Evolutionary conservation across 2,797 vertebrate species (phyloP).

Genomic region (Sebastes glaucus): DNA sequence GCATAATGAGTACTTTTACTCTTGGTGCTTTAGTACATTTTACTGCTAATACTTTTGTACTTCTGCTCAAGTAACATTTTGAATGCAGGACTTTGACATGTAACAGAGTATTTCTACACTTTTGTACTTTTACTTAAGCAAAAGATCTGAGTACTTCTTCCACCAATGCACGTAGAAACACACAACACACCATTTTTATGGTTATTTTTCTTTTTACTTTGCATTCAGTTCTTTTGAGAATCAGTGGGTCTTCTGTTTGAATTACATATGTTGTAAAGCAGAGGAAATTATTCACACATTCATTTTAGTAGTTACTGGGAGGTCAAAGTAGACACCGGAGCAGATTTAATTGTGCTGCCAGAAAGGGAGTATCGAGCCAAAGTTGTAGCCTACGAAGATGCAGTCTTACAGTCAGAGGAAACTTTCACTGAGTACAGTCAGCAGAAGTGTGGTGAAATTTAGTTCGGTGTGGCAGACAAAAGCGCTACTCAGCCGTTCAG

Average conservation of each 20-base stretch:
- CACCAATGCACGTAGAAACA: not conserved
- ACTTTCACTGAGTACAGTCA: not conserved
- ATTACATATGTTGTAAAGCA: not conserved
- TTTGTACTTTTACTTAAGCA: not conserved
- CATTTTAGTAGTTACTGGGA: not conserved
- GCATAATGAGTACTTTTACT: not conserved
- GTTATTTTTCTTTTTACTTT: accelerated
- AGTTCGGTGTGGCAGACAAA: not conserved
- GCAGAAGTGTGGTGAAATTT: not conserved
- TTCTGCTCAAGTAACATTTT: not conserved
- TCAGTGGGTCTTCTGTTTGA: not conserved
- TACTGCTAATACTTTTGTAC: not conserved
- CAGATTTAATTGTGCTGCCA: not conserved
- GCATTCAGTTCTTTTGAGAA: not conserved
- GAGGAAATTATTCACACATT: not conserved
- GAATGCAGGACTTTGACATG: too few species aligned
- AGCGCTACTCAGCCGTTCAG: not conserved
- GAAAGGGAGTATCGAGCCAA: not conserved
- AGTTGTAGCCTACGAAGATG: not conserved
- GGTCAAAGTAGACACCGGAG: not conserved
- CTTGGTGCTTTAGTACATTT: not conserved
- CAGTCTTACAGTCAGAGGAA: not conserved
- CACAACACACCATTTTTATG: not conserved
- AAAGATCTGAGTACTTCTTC: not conserved
- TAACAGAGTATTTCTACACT: not conserved